These are phyloP conservation scores for Sphecodes monilicornis DNA, from an alignment of 2,888 invertebrate genomes.

Conservation along the genomic window DNA sequence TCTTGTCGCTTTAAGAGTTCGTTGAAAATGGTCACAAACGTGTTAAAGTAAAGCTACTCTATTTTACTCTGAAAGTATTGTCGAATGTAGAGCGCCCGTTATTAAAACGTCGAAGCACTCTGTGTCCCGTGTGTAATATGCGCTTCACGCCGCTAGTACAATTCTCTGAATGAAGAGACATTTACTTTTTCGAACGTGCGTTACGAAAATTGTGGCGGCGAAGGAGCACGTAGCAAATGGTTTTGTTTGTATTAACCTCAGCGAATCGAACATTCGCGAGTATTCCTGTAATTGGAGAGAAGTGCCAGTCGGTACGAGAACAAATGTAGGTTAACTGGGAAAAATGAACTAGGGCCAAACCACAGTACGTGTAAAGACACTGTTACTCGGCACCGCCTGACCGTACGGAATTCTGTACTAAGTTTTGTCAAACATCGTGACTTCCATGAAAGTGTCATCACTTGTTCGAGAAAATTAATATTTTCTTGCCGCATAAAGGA, in stretches of 20 bases:
- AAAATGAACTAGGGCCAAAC: conserved; percentile 22
- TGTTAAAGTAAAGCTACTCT: background rate
- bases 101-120: background rate
- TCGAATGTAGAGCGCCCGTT: background rate
- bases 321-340: conserved; percentile 17
- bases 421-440: conserved; percentile 36
- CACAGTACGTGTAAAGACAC: conserved; percentile 3
- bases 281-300: conserved; percentile 26
- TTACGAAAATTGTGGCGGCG: background rate
- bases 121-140: background rate
- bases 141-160: background rate
- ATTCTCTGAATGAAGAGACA: background rate
- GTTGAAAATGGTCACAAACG: background rate
- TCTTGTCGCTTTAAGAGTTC: no score
- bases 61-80: background rate
- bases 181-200: background rate
- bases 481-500: background rate
- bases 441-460: background rate
- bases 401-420: background rate
- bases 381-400: conserved; percentile 6
- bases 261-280: conserved; percentile 19
- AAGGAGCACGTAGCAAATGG: background rate
- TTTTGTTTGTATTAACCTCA: conserved; percentile 28
- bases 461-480: background rate
- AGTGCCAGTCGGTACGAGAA: background rate